Evolutionary conservation across 1,140 invertebrate species (phyloP).

Genomic region (Drosophila saltans): DNA sequence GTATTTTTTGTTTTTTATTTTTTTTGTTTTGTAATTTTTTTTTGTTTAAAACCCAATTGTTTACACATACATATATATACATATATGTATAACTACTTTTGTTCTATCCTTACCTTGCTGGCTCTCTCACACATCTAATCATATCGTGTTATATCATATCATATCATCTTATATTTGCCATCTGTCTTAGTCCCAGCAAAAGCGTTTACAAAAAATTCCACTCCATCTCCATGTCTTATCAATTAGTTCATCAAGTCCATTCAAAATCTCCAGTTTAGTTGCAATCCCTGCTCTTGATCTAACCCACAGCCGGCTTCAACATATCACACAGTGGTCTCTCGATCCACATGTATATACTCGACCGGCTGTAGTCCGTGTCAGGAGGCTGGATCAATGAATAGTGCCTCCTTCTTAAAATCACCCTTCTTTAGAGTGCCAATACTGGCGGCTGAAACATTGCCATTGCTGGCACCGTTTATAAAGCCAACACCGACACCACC

Average conservation of each 20-base stretch:
- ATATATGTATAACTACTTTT: conserved; percentile 6
- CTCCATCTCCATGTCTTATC: conserved; percentile 40
- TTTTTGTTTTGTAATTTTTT: neutral
- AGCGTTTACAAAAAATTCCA: conserved; percentile 73
- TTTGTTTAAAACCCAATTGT: conserved; percentile 7
- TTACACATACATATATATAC: conserved; percentile 1
- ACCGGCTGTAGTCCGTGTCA: conserved; percentile 93
- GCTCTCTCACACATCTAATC: neutral
- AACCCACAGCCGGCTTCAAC: conserved; percentile 73
- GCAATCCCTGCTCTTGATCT: conserved; percentile 66
- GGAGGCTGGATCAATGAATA: conserved; percentile 87
- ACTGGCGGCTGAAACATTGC: conserved; percentile 68
- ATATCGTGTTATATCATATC: neutral
- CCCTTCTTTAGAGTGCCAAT: conserved; percentile 82
- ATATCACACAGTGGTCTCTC: conserved; percentile 92
- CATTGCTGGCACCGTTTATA: conserved; percentile 79
- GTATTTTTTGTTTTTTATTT: neutral
- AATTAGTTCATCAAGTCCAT: conserved; percentile 58
- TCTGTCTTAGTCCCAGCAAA: conserved; percentile 42
- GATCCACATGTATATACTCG: conserved; percentile 94
- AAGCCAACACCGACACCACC: conserved; percentile 76
- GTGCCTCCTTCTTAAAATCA: conserved; percentile 84
- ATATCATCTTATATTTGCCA: conserved; percentile 14
- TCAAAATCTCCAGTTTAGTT: conserved; percentile 72
- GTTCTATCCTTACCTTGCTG: conserved; percentile 1